phyloP scores from a whole-genome alignment of 1,140 invertebrate species.

The Protaetia brevitarsis region DNA sequence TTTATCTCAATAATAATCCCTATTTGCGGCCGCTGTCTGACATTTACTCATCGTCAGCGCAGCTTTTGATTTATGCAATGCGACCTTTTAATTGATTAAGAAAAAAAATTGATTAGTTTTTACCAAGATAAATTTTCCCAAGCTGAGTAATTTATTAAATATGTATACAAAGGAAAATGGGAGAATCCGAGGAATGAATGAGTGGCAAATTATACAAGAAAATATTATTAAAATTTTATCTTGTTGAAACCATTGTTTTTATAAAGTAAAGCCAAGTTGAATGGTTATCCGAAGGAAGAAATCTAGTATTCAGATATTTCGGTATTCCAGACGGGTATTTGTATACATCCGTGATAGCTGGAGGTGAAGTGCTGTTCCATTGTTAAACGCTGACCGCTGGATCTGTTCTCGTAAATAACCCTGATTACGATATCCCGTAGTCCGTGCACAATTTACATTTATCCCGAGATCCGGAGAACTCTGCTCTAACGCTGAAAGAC shows the following conservation, averaged over 20 bases:
- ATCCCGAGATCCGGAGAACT: no score
- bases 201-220: no score
- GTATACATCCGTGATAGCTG: constrained; percentile 1
- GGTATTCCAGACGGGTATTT: not conserved
- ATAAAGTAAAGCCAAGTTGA: not conserved
- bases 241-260: not conserved
- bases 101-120: no score
- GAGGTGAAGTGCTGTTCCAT: not conserved
- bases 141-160: no score
- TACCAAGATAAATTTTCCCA: no score
- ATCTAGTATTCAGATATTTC: no score
- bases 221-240: not conserved
- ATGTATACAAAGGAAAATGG: no score
- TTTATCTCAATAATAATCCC: not conserved
- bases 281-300: not conserved
- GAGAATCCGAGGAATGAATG: no score
- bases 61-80: not conserved
- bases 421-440: constrained; percentile 2
- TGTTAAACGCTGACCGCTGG: not conserved
- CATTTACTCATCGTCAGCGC: not conserved
- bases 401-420: constrained; percentile 3
- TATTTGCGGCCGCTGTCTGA: not conserved
- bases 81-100: no score
- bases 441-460: not conserved
- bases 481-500: no score